Evolutionary conservation across 2,888 invertebrate species (phyloP), one percentile per base, ranked within the genome.

Genomic region (Sarcophaga variegata): DNA sequence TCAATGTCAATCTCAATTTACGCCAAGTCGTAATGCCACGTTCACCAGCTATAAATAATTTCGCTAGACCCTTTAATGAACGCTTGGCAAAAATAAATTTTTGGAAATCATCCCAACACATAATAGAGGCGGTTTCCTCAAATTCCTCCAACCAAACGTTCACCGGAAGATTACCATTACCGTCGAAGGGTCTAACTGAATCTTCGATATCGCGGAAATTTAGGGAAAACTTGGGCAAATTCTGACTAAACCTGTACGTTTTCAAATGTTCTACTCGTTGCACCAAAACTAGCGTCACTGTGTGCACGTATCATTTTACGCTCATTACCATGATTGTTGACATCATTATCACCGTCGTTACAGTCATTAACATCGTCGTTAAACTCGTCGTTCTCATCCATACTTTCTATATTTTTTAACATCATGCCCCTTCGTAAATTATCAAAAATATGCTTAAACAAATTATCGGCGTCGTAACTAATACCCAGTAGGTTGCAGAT

Each of bases 61-160:
- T 88, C 4, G 88, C 88, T 0, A 88, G 67, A 0, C 88, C 89
- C n/a, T 75, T 80, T 22, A 88, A 64, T 2, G 81, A 72, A 47
- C 80, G 78, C 78, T 88, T 89, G 0, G 82, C 89, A 60, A 87
- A 89, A 10, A 89, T 70, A 20, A 74, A 84, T 72, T 86, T 86
- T n/a, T 88, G 83, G 5, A 88, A 77, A 2, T 88, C 86, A 63
- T 84, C 79, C 82, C 82, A 86, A 11, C 72, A 20, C 84, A 88
- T 84, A n/a, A 86, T 59, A 1, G 62, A 20, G 3, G 86, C 69
- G 3, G 62, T 83, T 69, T 12, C 82, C 86, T 86, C 20, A 20
- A 20, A 20, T 20, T 20, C 20, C 20, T 20, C 20, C 20, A 20
- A 20, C 20, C 20, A 20, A 12, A 49, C 60, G 4, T 66, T 62